Percentiles rank a stretch among this genome's conserved stretches.
These are phyloP conservation scores for Seriola rivoliana DNA, from an alignment of 2,113 vertebrate genomes.

Conservation along the genomic window DNA sequence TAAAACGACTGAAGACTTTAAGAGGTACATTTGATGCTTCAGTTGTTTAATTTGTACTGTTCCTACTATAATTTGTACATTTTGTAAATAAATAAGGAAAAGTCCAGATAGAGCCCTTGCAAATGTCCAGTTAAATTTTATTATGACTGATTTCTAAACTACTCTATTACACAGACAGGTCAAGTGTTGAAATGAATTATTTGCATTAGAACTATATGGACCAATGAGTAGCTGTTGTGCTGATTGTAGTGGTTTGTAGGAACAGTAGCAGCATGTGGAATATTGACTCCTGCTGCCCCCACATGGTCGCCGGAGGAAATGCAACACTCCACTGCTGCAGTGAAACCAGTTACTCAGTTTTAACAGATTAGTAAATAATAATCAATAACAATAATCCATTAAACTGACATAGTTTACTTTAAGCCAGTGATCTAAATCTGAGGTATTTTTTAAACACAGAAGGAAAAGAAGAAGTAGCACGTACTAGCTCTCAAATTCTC, in stretches of 20 bases:
- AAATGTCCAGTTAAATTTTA: no score
- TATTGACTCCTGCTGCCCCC: conserved; percentile 37
- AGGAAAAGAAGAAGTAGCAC: no score
- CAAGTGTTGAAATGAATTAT: not conserved
- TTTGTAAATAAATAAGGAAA: no score
- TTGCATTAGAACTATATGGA: not conserved
- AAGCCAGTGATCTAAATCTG: not conserved
- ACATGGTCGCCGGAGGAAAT: conserved; percentile 19
- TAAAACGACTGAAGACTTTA: not conserved
- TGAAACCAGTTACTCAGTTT: not conserved
- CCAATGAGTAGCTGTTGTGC: not conserved
- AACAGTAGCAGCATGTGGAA: not conserved
- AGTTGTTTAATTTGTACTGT: not conserved
- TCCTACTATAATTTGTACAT: not conserved
- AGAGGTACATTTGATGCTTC: not conserved
- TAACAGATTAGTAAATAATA: not conserved
- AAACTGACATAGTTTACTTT: not conserved
- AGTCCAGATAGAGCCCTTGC: no score
- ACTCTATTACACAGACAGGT: no score
- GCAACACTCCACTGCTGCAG: not conserved
- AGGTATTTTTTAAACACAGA: not conserved
- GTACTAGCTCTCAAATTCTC: no score
- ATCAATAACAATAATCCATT: not conserved
- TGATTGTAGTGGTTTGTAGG: not conserved
- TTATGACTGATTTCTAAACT: no score